Conservation (phyloP, 2,113 vertebrate genomes). For the Paradisaea rubra region DNA sequence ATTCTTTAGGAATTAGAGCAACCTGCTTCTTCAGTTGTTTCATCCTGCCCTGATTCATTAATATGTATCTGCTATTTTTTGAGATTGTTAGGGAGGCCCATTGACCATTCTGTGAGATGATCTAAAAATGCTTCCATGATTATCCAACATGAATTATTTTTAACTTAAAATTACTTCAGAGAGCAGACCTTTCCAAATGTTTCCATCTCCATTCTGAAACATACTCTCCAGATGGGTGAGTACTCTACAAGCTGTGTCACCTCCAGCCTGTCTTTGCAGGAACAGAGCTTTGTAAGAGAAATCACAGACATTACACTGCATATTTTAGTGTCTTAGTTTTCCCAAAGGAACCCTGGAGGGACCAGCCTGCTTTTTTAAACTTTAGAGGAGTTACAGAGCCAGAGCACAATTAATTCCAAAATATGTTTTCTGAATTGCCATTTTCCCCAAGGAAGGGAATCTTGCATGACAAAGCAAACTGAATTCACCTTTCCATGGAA, state of each 20-base stretch:
- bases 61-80: not conserved
- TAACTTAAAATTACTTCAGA: not conserved
- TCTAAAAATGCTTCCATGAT: not conserved
- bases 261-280: not conserved
- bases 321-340: not conserved
- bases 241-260: not conserved
- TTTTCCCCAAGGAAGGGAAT: not conserved
- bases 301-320: accelerated
- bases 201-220: not conserved
- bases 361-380: not conserved
- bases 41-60: not conserved
- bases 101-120: not conserved
- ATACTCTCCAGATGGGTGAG: not conserved
- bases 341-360: not conserved
- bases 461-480: not conserved
- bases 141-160: not conserved
- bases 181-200: not conserved
- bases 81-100: not conserved
- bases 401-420: not conserved
- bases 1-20: not conserved
- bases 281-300: not conserved
- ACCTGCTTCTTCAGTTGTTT: not conserved
- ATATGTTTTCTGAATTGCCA: not conserved
- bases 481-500: not conserved
- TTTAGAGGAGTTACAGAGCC: not conserved